Evolutionary conservation across 92 coral and sea anemone species (phyloP), one percentile per base, ranked within the genome.

Genomic region (Actinernus sp.): DNA sequence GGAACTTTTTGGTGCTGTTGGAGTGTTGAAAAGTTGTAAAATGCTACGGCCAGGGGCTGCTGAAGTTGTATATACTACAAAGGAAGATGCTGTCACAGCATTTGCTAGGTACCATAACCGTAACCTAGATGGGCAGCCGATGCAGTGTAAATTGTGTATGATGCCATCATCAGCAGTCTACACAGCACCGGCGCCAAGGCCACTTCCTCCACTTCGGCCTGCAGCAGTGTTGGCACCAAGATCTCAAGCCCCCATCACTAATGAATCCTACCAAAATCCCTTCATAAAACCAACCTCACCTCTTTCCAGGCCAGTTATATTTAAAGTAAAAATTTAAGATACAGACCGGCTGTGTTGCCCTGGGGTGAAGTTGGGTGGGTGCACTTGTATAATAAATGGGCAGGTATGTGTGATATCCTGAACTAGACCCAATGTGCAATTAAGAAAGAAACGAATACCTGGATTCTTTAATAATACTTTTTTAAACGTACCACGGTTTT

Each of bases 111-210:
- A 90, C 30, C 89, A 90, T 18, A 90, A 90, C 64, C 80, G 97
- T 19, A 90, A 90, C 60, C 92, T 90, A 28, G 97, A 90, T 60
- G 97, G 97, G 3, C 97, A 90, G 71, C 97, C 97, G 9, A 90
- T 90, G 97, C 83, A 75, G 59, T 90, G 97, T 78, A 90, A 86
- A 69, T 63, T 90, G 2, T 70, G 79, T 59, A 55, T 79, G 1
- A 34, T 27, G 31, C 86, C 85, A 21, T 63, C 90, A 10, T 68
- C 78, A 11, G 52, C 91, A 34, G 65, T 78, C 28, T 75, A 83
- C 23, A 48, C 84, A 20, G 72, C 87, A 31, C 96, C 86, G 11
- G 47, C 59, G 18, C 59, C 67, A 23, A 30, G 71, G 20, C 86
- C 86, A 2, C 85, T 86, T 34, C 79, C 75, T 43, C 92, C 97